Evolutionary conservation across 2,888 invertebrate species (phyloP).

Genomic region (Stenodera caucasica): DNA sequence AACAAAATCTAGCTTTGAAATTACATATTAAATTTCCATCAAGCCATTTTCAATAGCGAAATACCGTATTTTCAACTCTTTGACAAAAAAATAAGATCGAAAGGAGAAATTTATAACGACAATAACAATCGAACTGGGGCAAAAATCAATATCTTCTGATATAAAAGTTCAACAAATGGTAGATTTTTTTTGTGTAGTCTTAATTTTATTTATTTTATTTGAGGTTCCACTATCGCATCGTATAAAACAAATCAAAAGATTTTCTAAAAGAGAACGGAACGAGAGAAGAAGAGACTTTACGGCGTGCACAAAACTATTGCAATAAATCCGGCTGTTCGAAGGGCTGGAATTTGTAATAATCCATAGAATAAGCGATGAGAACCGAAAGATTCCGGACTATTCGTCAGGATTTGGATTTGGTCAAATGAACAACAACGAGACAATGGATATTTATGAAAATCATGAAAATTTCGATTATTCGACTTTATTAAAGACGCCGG

Average conservation of each 20-base stretch:
- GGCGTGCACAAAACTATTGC: constrained; percentile 46
- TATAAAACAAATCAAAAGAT: constrained; percentile 19
- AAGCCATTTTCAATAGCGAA: constrained; percentile 9
- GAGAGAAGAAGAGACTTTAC: constrained; percentile 40
- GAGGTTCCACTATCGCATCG: constrained; percentile 3
- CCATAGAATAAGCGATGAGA: constrained; percentile 49
- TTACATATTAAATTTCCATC: constrained; percentile 21
- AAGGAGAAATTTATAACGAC: neutral
- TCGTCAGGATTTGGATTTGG: constrained; percentile 28
- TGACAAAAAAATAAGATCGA: neutral
- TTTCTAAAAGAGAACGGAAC: constrained; percentile 31
- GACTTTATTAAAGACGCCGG: too few species aligned
- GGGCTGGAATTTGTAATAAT: constrained; percentile 52
- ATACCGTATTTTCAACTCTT: neutral
- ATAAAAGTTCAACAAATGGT: neutral
- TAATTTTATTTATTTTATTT: neutral
- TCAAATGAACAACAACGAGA: constrained; percentile 23
- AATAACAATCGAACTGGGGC: neutral
- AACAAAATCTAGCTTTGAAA: constrained; percentile 16
- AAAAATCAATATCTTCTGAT: neutral
- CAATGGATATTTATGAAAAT: neutral
- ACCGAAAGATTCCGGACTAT: constrained; percentile 38
- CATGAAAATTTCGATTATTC: neutral
- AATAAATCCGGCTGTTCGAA: constrained; percentile 49
- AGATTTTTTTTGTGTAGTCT: neutral